Evolutionary conservation across 2,113 vertebrate genomes (phyloP), one percentile per base, ranked within the genome.

Genomic region (Sminthopsis crassicaudata): DNA sequence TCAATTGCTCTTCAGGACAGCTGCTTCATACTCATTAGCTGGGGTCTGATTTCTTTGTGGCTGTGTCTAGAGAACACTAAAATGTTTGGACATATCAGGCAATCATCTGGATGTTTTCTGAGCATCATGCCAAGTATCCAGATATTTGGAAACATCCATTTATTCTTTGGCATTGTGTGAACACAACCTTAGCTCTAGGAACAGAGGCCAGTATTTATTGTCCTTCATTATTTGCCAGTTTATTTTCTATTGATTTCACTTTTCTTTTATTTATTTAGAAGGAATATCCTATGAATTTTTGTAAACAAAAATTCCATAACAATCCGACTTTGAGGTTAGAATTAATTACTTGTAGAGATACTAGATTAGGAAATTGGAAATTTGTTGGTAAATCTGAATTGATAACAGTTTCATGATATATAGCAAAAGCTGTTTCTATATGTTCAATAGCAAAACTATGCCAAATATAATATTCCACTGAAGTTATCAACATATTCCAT

Each of bases 381-480:
- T 42, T 94, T 48, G 3, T 52, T 92, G 53, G 52, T 92, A 90
- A 95, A 91, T 67, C 24, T 96, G 76, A 92, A 91, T 89, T 57
- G 90, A 53, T 24, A n/a, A 30, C 88, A 92, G 42, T 23, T 6
- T 88, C 91, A 27, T 3, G 0, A 88, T 60, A 14, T 48, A 1
- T 55, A 48, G 54, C 5, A 27, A 3, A 36, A 16, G 57, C 0
- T 22, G 26, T 52, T 46, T 88, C 46, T 36, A 76, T 9, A 42
- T 23, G 8, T 46, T 19, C 67, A 84, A 42, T n/a, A 84, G 67
- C 19, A 84, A 84, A 54, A 27, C 3, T 11, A 1, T 92, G 51
- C 54, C 53, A 89, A 24, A 46, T 89, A 16, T 53, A 89, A 90
- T 54, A 91, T 84, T 53, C 88, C 1, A 8, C 48, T 94, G n/a